A percentile compares a stretch with the other conserved stretches of the same genome.
Conservation (phyloP, 2,888 invertebrate genomes). For the Euclidia mi region DNA sequence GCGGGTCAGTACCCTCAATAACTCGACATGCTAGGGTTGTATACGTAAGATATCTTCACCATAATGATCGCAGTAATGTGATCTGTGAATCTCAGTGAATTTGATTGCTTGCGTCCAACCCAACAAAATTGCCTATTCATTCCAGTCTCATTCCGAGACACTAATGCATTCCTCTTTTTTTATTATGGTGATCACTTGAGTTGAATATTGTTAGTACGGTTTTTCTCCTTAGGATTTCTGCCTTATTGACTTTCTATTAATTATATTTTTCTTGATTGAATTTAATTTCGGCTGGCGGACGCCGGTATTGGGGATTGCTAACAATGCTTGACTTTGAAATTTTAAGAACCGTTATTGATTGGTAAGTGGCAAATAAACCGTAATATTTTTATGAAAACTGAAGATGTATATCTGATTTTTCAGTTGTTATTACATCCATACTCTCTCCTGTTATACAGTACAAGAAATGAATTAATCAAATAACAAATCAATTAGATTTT, state of each 20-base stretch:
- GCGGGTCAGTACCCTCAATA: too few species aligned
- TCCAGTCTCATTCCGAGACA: constrained; percentile 25
- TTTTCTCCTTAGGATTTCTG: not conserved
- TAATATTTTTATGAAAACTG: too few species aligned
- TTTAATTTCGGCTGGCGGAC: not conserved
- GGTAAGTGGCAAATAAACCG: too few species aligned
- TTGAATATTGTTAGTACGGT: constrained; percentile 2
- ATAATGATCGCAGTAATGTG: constrained; percentile 38
- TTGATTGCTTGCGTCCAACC: constrained; percentile 24
- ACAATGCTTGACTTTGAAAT: not conserved
- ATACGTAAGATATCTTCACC: too few species aligned
- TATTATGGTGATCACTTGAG: constrained; percentile 8
- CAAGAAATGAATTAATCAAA: too few species aligned
- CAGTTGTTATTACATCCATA: too few species aligned
- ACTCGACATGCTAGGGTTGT: too few species aligned
- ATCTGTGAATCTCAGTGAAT: constrained; percentile 35
- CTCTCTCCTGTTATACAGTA: too few species aligned
- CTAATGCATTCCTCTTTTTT: constrained; percentile 23
- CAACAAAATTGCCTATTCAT: constrained; percentile 42
- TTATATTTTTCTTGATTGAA: constrained; percentile 2
- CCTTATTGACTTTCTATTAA: constrained; percentile 3
- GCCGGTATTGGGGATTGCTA: not conserved
- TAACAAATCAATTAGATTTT: too few species aligned
- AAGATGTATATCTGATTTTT: too few species aligned
- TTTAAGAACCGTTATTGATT: too few species aligned